phyloP scores from a whole-genome alignment of 1,140 invertebrate genomes.

The Halotydeus destructor region DNA sequence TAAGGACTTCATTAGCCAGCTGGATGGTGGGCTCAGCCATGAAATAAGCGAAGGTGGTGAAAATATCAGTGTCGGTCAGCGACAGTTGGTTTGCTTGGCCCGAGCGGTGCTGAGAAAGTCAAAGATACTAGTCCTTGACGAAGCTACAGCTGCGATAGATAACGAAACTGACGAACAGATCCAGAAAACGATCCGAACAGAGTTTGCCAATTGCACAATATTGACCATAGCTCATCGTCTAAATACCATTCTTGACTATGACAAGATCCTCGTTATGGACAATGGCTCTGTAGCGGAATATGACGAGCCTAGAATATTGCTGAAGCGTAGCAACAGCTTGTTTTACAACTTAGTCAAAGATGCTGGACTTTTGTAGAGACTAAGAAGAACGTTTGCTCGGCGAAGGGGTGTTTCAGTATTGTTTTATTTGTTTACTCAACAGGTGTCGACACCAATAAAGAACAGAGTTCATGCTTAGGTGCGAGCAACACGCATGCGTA shows the following conservation, averaged over 20 bases:
- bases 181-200: constrained; percentile 21
- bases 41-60: constrained; percentile 25
- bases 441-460: too few relatives aligned
- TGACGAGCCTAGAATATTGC: constrained; percentile 58
- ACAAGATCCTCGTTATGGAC: constrained; percentile 16
- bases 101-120: constrained; percentile 43
- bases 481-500: too few relatives aligned
- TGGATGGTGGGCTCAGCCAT: constrained; percentile 6
- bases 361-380: too few relatives aligned
- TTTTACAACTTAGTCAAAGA: too few relatives aligned
- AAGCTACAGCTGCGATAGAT: constrained; percentile 59
- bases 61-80: constrained; percentile 45
- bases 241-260: constrained; percentile 23
- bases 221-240: constrained; percentile 26
- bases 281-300: constrained; percentile 53
- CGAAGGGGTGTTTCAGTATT: too few relatives aligned
- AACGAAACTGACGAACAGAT: constrained; percentile 33
- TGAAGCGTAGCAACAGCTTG: constrained; percentile 4
- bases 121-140: constrained; percentile 43
- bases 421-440: too few relatives aligned
- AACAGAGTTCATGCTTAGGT: too few relatives aligned
- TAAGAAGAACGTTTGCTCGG: too few relatives aligned
- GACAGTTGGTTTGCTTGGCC: constrained; percentile 48
- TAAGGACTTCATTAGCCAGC: too few relatives aligned
- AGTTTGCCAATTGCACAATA: constrained; percentile 6